phyloP scores from a whole-genome alignment of 2,113 vertebrate species.

The Phocoena sinus region DNA sequence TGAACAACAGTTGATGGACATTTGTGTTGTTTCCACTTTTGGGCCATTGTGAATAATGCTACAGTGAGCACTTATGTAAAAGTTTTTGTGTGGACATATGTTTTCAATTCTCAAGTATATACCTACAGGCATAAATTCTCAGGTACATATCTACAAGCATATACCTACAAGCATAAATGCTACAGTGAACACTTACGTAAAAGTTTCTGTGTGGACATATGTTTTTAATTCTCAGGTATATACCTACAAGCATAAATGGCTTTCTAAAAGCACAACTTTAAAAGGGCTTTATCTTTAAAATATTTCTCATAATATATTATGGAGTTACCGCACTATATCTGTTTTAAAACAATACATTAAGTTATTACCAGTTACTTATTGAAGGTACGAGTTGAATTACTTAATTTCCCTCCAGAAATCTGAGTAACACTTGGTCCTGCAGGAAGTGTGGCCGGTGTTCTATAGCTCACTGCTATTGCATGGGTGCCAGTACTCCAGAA shows the following conservation, averaged over 20 bases:
- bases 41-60: not conserved
- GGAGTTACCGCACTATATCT: not conserved
- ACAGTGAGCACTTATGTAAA: not conserved
- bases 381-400: not conserved
- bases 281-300: not conserved
- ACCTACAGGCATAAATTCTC: too few species aligned
- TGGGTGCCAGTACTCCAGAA: not conserved
- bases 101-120: not conserved
- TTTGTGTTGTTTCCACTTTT: not conserved
- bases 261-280: not conserved
- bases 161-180: too few species aligned
- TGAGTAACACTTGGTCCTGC: not conserved
- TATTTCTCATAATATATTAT: not conserved
- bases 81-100: not conserved
- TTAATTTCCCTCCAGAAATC: not conserved
- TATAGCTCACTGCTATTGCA: fast-evolving
- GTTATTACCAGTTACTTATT: not conserved
- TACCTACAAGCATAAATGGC: not conserved
- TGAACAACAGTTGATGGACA: not conserved
- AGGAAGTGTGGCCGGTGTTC: not conserved
- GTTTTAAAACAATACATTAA: not conserved
- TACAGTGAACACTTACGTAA: not conserved
- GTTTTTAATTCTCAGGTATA: not conserved
- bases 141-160: not conserved
- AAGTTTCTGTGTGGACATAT: not conserved